Evolutionary conservation across 2,797 vertebrate species (phyloP).

Genomic region (Gallinago nigripennis): DNA sequence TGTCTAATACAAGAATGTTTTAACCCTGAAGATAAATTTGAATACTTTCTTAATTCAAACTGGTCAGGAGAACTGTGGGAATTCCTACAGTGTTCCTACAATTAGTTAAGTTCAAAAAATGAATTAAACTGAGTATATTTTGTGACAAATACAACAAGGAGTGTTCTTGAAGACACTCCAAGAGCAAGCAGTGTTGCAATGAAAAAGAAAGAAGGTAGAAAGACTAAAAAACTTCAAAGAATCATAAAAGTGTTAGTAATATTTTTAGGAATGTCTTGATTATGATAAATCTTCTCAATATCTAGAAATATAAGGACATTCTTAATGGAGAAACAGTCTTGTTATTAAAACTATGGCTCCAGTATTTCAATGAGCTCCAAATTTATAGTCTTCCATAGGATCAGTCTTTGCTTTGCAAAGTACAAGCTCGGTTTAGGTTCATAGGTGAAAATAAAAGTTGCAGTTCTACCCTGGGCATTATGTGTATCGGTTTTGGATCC

Average conservation of each 20-base stretch:
- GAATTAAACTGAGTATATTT: background rate
- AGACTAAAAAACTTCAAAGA: background rate
- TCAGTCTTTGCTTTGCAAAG: background rate
- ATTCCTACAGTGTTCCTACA: background rate
- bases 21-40: background rate
- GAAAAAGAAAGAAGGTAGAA: background rate
- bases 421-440: fast-evolving
- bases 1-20: background rate
- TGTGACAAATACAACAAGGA: background rate
- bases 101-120: background rate
- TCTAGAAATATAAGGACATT: background rate
- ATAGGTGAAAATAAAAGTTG: background rate
- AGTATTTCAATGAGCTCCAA: background rate
- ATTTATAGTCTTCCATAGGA: background rate
- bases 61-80: background rate
- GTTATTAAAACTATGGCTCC: background rate
- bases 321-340: background rate
- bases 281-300: background rate
- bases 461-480: background rate
- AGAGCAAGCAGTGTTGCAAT: background rate
- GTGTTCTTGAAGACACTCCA: background rate
- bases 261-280: background rate
- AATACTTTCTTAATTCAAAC: background rate
- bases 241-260: background rate
- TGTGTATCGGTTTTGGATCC: background rate